phyloP scores from a whole-genome alignment of 2,888 invertebrate species.

The Acanthosoma haemorrhoidale region DNA sequence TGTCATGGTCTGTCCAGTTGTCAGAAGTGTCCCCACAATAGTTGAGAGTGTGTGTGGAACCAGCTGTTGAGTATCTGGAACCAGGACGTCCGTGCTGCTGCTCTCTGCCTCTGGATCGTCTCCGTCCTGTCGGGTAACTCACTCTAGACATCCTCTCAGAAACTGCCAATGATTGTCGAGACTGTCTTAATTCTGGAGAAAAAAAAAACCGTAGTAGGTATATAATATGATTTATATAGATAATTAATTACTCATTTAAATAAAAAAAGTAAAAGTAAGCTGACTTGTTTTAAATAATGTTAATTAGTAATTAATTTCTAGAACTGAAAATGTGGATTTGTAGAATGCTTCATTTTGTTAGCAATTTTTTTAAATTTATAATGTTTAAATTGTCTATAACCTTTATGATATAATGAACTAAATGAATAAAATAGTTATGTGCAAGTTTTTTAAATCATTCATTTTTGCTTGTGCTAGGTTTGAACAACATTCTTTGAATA shows the following conservation, averaged over 20 bases:
- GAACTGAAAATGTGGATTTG: no score
- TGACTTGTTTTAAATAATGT: background rate
- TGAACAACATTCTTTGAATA: no score
- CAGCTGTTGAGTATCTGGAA: constrained; percentile 71
- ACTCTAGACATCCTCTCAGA: constrained; percentile 75
- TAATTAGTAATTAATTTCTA: no score
- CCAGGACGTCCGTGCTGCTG: constrained; percentile 57
- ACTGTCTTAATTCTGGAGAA: constrained; percentile 69
- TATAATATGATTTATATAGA: background rate
- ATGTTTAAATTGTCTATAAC: no score
- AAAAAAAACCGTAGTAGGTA: background rate
- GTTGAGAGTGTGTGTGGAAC: constrained; percentile 74
- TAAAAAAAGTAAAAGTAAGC: background rate
- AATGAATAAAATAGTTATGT: no score
- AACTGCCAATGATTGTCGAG: constrained; percentile 76
- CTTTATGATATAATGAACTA: no score
- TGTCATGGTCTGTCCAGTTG: constrained; percentile 92
- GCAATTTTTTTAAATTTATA: no score
- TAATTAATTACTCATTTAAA: background rate
- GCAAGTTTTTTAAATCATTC: no score
- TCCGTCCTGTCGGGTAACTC: constrained; percentile 63
- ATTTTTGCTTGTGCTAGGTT: no score
- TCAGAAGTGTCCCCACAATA: constrained; percentile 79
- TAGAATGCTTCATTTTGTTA: no score
- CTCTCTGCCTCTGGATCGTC: constrained; percentile 62